Percentiles rank a stretch among this genome's conserved stretches.
Conservation (phyloP, 2,888 invertebrate genomes). For the Tuta absoluta region DNA sequence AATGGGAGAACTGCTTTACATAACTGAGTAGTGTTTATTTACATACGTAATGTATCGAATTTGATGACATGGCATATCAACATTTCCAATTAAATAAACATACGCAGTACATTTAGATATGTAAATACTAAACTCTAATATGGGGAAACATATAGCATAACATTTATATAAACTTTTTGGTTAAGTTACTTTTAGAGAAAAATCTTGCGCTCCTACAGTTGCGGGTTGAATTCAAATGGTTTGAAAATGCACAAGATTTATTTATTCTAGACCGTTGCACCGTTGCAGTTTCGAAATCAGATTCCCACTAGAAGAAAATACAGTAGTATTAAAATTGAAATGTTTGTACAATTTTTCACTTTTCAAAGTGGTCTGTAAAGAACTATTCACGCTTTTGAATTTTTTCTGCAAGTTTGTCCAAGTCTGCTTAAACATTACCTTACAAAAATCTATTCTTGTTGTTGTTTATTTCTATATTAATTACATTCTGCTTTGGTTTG, state of each 20-base stretch:
- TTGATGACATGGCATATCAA: conserved; percentile 32
- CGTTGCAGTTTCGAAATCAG: conserved; percentile 1
- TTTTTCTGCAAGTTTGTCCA: too few relatives aligned
- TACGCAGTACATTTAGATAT: conserved; percentile 47
- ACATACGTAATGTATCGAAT: conserved; percentile 43
- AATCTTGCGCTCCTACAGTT: conserved; percentile 11
- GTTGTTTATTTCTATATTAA: too few relatives aligned
- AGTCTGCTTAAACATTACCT: too few relatives aligned
- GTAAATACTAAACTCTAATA: conserved; percentile 46
- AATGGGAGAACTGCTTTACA: too few relatives aligned
- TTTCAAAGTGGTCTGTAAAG: too few relatives aligned
- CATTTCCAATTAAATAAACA: conserved; percentile 31
- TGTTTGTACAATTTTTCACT: conserved; percentile 4
- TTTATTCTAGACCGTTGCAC: conserved; percentile 10
- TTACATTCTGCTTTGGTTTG: too few relatives aligned
- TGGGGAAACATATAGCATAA: conserved; percentile 25
- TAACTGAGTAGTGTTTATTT: conserved; percentile 55
- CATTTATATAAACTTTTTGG: conserved; percentile 10
- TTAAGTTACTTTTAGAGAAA: conserved; percentile 5
- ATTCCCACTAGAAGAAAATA: conserved; percentile 10
- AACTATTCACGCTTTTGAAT: too few relatives aligned
- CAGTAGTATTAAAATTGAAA: conserved; percentile 13
- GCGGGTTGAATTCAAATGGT: conserved; percentile 15
- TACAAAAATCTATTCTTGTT: too few relatives aligned
- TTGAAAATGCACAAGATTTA: conserved; percentile 16